Percentiles rank a stretch among this genome's conserved stretches.
phyloP scores from a whole-genome alignment of 1,140 invertebrate species.

The Cyphomyrmex costatus region DNA sequence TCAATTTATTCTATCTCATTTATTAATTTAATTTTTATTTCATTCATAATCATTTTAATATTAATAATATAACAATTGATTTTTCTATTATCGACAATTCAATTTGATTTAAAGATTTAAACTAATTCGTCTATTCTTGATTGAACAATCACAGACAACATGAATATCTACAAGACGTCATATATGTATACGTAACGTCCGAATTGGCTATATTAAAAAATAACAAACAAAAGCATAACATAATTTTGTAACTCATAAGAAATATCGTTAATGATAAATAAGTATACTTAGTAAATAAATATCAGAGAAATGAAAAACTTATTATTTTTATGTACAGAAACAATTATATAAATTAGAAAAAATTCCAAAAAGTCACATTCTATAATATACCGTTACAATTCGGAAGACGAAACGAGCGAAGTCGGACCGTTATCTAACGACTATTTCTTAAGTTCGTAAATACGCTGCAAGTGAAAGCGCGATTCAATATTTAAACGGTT shows the following conservation, averaged over 20 bases:
- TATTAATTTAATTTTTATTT: not conserved
- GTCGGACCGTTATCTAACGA: conserved; percentile 29
- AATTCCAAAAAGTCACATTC: not conserved
- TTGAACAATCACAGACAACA: not conserved
- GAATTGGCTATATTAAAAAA: not conserved
- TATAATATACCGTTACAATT: conserved; percentile 13
- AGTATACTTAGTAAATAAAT: not conserved
- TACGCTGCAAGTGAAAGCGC: conserved; percentile 45
- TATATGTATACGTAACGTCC: too few relatives aligned
- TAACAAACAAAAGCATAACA: not conserved
- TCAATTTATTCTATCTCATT: not conserved
- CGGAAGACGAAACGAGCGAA: conserved; percentile 4
- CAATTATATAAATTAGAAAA: too few relatives aligned
- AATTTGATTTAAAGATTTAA: not conserved
- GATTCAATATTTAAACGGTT: conserved; percentile 48
- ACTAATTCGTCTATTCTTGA: conserved; percentile 3
- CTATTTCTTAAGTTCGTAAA: conserved; percentile 50
- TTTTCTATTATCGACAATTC: conserved; percentile 26
- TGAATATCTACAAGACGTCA: too few relatives aligned
- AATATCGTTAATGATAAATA: not conserved
- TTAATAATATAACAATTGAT: too few relatives aligned
- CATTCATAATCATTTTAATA: not conserved
- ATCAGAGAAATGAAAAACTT: not conserved
- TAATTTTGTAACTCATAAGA: not conserved
- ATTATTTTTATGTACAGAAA: conserved; percentile 17